A percentile compares a stretch with the other conserved stretches of the same genome.
These are phyloP conservation scores for Motacilla tschutschensis DNA, from an alignment of 2,113 vertebrate genomes.

Conservation along the genomic window DNA sequence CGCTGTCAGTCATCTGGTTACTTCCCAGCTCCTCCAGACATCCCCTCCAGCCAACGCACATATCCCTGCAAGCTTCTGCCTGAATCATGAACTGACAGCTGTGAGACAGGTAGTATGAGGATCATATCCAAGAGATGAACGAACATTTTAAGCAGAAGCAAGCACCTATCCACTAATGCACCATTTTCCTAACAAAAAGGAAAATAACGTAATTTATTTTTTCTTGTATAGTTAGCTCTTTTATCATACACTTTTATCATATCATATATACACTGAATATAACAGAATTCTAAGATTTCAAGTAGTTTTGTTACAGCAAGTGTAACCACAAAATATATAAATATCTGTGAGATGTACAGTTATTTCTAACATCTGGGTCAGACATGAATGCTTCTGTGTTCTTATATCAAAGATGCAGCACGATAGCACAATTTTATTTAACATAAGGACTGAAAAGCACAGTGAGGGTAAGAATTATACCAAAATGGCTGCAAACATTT, in stretches of 20 bases:
- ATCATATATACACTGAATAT: not conserved
- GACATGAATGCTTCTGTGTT: not conserved
- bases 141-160: not conserved
- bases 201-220: not conserved
- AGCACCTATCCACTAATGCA: not conserved
- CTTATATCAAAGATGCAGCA: not conserved
- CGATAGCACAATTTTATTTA: not conserved
- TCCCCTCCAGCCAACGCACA: not conserved
- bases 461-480: not conserved
- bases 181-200: not conserved
- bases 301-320: not conserved
- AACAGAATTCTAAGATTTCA: not conserved
- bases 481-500: not conserved
- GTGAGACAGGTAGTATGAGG: not conserved
- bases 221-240: not conserved
- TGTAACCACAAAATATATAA: not conserved
- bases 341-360: not conserved
- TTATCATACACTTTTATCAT: not conserved
- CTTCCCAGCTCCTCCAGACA: slow-evolving; percentile 31
- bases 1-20: slow-evolving; percentile 14
- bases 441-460: not conserved
- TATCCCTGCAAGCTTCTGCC: slow-evolving; percentile 3
- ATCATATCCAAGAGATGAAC: not conserved
- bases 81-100: not conserved
- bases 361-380: not conserved